Evolutionary conservation across 2,113 vertebrate genomes (phyloP).

Genomic region (Hylia prasina): DNA sequence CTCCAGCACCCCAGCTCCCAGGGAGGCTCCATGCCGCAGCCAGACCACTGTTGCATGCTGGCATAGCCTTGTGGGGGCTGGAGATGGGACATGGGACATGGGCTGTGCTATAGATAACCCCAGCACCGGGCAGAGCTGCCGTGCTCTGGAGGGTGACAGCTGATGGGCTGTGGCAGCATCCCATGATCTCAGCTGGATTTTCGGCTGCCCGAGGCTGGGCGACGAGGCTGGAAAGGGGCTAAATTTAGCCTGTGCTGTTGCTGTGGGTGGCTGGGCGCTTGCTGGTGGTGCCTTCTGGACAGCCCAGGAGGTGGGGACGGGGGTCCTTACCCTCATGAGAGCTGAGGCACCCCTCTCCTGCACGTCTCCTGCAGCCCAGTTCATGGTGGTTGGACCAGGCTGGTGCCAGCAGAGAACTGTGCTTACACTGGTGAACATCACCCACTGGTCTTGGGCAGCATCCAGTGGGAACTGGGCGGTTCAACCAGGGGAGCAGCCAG

Average conservation of each 20-base stretch:
- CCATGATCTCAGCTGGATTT: constrained; percentile 24
- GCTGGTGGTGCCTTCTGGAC: background rate
- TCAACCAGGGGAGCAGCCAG: rapidly evolving
- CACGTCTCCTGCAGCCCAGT: background rate
- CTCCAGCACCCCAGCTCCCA: background rate
- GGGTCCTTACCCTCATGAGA: background rate
- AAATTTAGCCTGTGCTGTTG: constrained; percentile 15
- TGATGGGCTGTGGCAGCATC: background rate
- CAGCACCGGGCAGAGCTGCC: background rate
- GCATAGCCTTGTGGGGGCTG: rapidly evolving
- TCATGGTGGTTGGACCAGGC: background rate
- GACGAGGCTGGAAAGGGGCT: background rate
- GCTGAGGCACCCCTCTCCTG: background rate
- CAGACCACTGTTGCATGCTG: rapidly evolving
- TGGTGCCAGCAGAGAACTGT: background rate
- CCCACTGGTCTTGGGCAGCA: rapidly evolving
- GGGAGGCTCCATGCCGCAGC: rapidly evolving
- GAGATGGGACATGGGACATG: rapidly evolving
- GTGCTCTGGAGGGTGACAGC: background rate
- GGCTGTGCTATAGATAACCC: constrained; percentile 51
- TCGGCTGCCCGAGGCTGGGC: background rate
- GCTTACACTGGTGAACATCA: background rate
- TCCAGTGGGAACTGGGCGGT: rapidly evolving
- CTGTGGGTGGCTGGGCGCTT: background rate
- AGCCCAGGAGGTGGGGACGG: background rate